Conservation (phyloP, 1,140 invertebrate species). For the Oedothorax gibbosus region DNA sequence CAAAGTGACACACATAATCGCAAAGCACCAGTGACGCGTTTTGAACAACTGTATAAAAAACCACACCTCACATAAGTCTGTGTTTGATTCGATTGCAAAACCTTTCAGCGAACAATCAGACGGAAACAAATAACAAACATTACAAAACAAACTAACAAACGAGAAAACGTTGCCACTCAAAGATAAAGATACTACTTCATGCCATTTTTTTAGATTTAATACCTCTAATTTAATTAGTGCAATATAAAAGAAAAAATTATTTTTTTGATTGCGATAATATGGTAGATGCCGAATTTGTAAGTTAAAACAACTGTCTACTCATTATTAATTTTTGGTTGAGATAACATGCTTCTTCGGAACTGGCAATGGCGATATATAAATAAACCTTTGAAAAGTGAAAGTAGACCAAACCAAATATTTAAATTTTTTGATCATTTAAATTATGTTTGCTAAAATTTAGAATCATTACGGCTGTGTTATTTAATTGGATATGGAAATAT, state of each 20-base stretch:
- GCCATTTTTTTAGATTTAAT: no score
- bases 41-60: neutral
- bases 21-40: neutral
- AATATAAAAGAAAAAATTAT: no score
- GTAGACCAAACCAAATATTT: neutral
- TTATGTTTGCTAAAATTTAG: no score
- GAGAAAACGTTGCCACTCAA: slow-evolving; percentile 16
- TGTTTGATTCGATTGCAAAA: slow-evolving; percentile 43
- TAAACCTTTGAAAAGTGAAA: neutral
- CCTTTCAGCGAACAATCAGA: slow-evolving; percentile 8
- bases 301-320: no score
- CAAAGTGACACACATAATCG: neutral
- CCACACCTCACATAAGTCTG: slow-evolving; percentile 26
- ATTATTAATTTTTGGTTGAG: no score
- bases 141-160: slow-evolving; percentile 49
- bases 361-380: neutral
- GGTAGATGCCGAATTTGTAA: no score
- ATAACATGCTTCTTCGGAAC: neutral
- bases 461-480: no score
- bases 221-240: no score
- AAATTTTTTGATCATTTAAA: neutral
- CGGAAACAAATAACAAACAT: slow-evolving; percentile 7
- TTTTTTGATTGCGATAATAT: no score
- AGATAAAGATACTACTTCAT: no score
- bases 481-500: no score